Percentiles rank a stretch among this genome's conserved stretches.
Evolutionary conservation across 2,113 vertebrate species (phyloP).

Genomic region (Gyps fulvus): DNA sequence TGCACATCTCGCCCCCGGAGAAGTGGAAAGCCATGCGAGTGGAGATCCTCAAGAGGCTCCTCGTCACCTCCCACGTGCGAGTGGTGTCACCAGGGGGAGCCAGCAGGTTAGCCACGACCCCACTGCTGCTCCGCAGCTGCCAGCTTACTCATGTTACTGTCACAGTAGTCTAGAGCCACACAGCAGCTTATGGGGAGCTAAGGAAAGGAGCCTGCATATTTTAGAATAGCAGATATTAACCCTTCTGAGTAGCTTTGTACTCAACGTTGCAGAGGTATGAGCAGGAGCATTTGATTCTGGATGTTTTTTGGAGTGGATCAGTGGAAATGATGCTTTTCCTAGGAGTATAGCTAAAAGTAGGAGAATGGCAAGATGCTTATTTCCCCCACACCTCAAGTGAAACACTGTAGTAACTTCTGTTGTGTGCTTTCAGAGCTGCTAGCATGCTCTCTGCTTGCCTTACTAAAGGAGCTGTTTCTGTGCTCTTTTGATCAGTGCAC

Average conservation of each 20-base stretch:
- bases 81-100: slow-evolving; percentile 85
- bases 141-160: background rate
- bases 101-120: slow-evolving; percentile 81
- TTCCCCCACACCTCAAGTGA: background rate
- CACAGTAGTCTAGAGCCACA: background rate
- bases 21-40: slow-evolving; percentile 84
- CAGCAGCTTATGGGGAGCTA: accelerated
- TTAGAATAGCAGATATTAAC: too few relatives aligned
- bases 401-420: background rate
- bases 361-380: background rate
- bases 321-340: background rate
- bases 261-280: accelerated
- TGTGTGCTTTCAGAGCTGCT: background rate
- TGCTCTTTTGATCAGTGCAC: background rate
- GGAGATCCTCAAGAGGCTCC: slow-evolving; percentile 87
- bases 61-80: slow-evolving; percentile 84
- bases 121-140: background rate
- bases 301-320: accelerated
- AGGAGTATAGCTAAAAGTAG: background rate
- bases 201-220: background rate
- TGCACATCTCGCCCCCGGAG: slow-evolving; percentile 90
- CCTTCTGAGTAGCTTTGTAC: background rate
- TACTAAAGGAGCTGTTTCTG: background rate
- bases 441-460: background rate
- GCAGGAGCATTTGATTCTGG: background rate